Evolutionary conservation across 1,140 invertebrate genomes (phyloP).

Genomic region (Pseudachorutes palmiensis): DNA sequence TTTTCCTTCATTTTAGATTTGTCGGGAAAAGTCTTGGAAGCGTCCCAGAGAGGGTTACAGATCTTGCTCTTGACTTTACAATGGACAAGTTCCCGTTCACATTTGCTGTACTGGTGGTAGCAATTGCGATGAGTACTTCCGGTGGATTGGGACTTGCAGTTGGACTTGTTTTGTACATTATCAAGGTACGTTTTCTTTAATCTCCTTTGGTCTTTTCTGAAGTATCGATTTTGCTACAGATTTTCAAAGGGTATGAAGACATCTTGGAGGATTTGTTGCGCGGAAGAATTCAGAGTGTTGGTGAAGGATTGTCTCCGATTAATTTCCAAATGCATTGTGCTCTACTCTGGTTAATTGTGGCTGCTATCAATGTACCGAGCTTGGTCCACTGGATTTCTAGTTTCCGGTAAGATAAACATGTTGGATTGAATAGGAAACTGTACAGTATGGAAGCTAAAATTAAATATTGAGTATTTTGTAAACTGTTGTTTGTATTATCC

Average conservation of each 20-base stretch:
- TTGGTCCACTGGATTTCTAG: constrained; percentile 26
- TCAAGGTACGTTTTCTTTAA: constrained; percentile 24
- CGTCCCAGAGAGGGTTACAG: constrained; percentile 29
- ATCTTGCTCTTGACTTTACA: constrained; percentile 29
- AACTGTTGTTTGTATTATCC: constrained; percentile 1
- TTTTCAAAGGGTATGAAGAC: constrained; percentile 37
- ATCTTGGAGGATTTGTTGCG: constrained; percentile 27
- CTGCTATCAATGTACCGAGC: constrained; percentile 23
- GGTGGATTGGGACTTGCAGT: constrained; percentile 26
- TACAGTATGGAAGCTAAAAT: background rate
- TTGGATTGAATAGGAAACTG: background rate
- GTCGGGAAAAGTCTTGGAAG: constrained; percentile 22
- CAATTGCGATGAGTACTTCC: constrained; percentile 24
- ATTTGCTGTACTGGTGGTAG: constrained; percentile 27
- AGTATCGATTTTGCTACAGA: constrained; percentile 15
- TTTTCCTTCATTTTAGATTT: constrained; percentile 18
- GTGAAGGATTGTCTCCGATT: constrained; percentile 21
- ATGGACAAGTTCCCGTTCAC: constrained; percentile 30
- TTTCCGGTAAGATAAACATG: constrained; percentile 18
- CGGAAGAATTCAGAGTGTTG: constrained; percentile 19
- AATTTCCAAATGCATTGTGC: constrained; percentile 31
- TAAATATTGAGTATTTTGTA: background rate
- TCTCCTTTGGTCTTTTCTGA: background rate
- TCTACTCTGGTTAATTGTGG: constrained; percentile 25
- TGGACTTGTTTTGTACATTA: constrained; percentile 20